A percentile compares a stretch with the other conserved stretches of the same genome.
phyloP scores from a whole-genome alignment of 2,888 invertebrate genomes.

The Drosophila rubida region DNA sequence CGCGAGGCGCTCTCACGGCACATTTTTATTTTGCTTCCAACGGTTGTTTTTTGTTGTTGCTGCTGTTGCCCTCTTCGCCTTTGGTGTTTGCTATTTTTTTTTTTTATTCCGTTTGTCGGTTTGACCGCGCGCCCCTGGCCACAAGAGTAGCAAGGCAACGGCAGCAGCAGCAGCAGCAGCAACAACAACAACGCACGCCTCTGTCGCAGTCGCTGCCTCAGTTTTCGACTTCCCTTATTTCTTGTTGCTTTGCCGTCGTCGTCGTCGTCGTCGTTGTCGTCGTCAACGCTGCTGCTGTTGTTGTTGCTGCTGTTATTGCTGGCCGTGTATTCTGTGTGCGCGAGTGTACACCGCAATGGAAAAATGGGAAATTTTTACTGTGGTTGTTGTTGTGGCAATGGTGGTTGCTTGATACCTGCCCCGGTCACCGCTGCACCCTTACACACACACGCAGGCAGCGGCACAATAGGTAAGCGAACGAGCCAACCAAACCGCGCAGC shows the following conservation, averaged over 20 bases:
- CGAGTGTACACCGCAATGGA: conserved; percentile 82
- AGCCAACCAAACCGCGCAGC: conserved; percentile 77
- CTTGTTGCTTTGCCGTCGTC: conserved; percentile 40
- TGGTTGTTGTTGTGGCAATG: conserved; percentile 84
- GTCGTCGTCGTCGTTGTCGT: conserved; percentile 28
- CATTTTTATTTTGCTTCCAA: conserved; percentile 67
- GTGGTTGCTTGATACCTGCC: conserved; percentile 84
- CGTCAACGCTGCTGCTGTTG: conserved; percentile 16
- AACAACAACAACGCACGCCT: conserved; percentile 50
- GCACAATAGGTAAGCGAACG: conserved; percentile 66
- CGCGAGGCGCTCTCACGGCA: conserved; percentile 51
- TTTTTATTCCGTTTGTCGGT: conserved; percentile 51
- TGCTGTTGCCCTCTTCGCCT: conserved; percentile 44
- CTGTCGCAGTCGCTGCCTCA: conserved; percentile 28
- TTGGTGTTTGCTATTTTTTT: conserved; percentile 36
- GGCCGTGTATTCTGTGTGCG: conserved; percentile 58
- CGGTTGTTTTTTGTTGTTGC: conserved; percentile 25
- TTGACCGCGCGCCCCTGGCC: conserved; percentile 69
- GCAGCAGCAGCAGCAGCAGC: conserved; percentile 31
- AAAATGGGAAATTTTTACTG: conserved; percentile 85
- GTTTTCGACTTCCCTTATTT: conserved; percentile 57
- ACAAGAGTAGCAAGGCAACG: conserved; percentile 66
- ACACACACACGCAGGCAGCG: conserved; percentile 31
- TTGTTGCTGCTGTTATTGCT: conserved; percentile 30
- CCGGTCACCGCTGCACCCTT: conserved; percentile 75